Evolutionary conservation across 2,113 vertebrate genomes (phyloP).

Genomic region (Rhizomys pruinosus): DNA sequence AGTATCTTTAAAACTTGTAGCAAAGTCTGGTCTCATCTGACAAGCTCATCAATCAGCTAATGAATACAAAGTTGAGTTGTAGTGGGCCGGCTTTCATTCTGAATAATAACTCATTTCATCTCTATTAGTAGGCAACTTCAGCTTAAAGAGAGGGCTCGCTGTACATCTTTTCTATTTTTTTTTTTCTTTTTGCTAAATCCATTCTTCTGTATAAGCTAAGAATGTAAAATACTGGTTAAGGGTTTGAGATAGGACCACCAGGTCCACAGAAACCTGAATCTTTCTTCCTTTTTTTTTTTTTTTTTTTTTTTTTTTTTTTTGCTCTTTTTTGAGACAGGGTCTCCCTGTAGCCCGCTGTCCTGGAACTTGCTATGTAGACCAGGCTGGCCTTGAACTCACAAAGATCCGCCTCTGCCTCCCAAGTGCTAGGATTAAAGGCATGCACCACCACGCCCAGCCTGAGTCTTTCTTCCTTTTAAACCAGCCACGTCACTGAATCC

Average conservation of each 20-base stretch:
- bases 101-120: not conserved
- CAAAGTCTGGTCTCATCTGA: not conserved
- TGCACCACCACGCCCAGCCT: too few relatives aligned
- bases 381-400: too few relatives aligned
- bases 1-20: not conserved
- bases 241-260: not conserved
- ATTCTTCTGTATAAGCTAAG: not conserved
- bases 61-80: not conserved
- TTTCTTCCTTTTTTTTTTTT: not conserved
- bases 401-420: too few relatives aligned
- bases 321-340: not conserved
- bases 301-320: not conserved
- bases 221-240: not conserved
- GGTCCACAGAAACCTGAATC: too few relatives aligned
- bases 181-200: not conserved
- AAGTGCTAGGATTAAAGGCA: too few relatives aligned
- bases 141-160: not conserved
- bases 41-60: not conserved
- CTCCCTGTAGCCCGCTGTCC: too few relatives aligned
- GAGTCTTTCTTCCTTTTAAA: not conserved
- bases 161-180: not conserved
- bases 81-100: not conserved
- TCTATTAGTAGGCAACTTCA: not conserved
- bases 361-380: too few relatives aligned
- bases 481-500: not conserved